These are phyloP conservation scores for Upupa epops DNA, from an alignment of 2,113 vertebrate species.

Conservation along the genomic window DNA sequence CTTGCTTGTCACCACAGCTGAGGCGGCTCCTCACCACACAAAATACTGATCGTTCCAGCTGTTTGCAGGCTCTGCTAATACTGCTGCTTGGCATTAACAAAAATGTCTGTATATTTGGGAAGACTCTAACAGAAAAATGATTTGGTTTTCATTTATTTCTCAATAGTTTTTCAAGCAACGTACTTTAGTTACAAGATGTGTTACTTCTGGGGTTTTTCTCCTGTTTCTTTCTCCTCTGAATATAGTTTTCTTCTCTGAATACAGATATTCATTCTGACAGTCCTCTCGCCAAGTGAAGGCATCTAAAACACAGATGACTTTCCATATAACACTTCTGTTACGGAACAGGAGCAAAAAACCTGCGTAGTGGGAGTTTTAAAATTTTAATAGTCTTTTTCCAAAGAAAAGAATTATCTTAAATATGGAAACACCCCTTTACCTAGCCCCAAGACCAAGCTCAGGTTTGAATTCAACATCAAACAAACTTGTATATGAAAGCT, in stretches of 20 bases:
- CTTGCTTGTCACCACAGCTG: constrained; percentile 27
- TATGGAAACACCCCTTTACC: not conserved
- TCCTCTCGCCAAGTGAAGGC: not conserved
- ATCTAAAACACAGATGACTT: not conserved
- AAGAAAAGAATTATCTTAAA: not conserved
- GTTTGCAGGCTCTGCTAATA: constrained; percentile 20
- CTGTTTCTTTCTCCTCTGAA: not conserved
- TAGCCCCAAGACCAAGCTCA: not conserved
- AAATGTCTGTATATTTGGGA: not conserved
- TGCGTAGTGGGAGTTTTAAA: not conserved
- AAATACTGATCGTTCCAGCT: not conserved
- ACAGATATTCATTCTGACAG: not conserved
- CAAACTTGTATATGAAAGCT: not conserved
- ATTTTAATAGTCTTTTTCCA: not conserved
- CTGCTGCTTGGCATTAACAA: not conserved
- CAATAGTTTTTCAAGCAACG: not conserved
- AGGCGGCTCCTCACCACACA: not conserved
- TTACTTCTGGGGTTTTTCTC: not conserved
- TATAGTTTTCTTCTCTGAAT: not conserved
- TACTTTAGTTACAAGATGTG: not conserved
- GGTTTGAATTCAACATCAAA: not conserved
- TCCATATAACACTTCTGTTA: not conserved
- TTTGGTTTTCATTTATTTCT: not conserved
- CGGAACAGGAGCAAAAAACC: not conserved
- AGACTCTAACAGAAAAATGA: not conserved